A percentile compares a stretch with the other conserved stretches of the same genome.
These are phyloP conservation scores for Pipa parva DNA, from an alignment of 2,113 vertebrate genomes.

Conservation along the genomic window DNA sequence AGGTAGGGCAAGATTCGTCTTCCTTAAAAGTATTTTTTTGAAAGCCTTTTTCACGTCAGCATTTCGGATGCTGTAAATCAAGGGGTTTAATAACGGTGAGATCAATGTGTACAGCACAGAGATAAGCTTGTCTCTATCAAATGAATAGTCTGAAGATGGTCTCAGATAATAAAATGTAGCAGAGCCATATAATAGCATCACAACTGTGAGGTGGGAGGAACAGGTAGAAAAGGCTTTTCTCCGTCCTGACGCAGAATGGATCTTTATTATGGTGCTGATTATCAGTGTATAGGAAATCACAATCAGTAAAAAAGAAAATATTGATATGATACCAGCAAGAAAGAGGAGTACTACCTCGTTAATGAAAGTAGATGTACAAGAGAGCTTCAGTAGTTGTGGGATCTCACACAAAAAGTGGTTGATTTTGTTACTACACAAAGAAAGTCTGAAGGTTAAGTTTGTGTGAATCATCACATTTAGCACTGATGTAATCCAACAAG, in stretches of 20 bases:
- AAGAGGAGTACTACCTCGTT: background rate
- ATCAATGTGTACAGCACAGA: conserved; percentile 1
- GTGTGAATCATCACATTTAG: background rate
- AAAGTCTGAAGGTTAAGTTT: background rate
- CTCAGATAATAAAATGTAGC: background rate
- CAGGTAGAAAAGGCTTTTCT: conserved; percentile 12
- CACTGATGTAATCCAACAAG: background rate
- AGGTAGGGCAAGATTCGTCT: no score
- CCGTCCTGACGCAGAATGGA: background rate
- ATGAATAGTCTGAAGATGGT: background rate
- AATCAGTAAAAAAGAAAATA: background rate
- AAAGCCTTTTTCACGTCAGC: no score
- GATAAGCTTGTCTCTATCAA: background rate
- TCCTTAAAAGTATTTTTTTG: no score
- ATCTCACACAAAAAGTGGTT: background rate
- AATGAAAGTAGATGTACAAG: background rate
- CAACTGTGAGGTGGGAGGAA: background rate
- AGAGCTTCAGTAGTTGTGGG: background rate
- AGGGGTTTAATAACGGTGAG: conserved; percentile 1
- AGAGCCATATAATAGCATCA: conserved; percentile 1
- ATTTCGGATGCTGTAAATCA: conserved; percentile 7
- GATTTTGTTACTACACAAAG: conserved; percentile 5
- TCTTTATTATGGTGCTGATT: no score
- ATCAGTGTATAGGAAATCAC: no score
- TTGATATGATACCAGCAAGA: background rate